Evolutionary conservation across 2,888 invertebrate species (phyloP), one percentile per base, ranked within the genome.

Genomic region (Lithophane semibrunnea): DNA sequence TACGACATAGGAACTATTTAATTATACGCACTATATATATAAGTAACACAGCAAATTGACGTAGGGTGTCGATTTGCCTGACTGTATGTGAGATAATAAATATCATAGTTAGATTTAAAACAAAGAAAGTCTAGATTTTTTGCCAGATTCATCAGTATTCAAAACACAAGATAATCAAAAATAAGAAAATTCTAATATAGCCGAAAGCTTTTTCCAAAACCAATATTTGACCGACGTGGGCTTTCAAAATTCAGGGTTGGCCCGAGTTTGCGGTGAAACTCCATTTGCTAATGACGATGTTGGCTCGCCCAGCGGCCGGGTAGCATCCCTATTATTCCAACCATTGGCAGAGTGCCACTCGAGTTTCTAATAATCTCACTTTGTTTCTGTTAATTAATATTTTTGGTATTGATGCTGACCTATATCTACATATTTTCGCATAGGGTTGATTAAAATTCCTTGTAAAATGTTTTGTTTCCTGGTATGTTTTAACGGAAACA

Each of bases 251-350:
- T 86, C 75, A 84, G 83, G 89, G 89, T 37, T 88, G 76, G 64
- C 79, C 73, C 47, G 73, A 84, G 56, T 72, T 79, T 88, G 85
- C 60, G 86, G 85, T 84, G 65, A 76, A 83, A 85, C 79, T 86
- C 86, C 83, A 88, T 87, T 86, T 89, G 75, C 86, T 88, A 83
- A 86, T 85, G 81, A 86, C 80, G 79, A 78, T 77, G 81, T 79
- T 76, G 65, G 77, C 66, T 58, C 61, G 61, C 49, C 47, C 47
- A 60, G 71, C 16, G 65, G 74, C n/a, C 44, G 58, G 67, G 77
- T 68, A 71, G 80, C 84, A 69, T 64, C 80, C 86, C 83, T 87
- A 75, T 79, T 75, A 82, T 69, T 44, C 71, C 63, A 77, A 83
- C 78, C 67, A 75, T 71, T 84, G 71, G 76, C 66, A 69, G 61